phyloP scores from a whole-genome alignment of 2,113 vertebrate species.

The Pampusana beccarii region DNA sequence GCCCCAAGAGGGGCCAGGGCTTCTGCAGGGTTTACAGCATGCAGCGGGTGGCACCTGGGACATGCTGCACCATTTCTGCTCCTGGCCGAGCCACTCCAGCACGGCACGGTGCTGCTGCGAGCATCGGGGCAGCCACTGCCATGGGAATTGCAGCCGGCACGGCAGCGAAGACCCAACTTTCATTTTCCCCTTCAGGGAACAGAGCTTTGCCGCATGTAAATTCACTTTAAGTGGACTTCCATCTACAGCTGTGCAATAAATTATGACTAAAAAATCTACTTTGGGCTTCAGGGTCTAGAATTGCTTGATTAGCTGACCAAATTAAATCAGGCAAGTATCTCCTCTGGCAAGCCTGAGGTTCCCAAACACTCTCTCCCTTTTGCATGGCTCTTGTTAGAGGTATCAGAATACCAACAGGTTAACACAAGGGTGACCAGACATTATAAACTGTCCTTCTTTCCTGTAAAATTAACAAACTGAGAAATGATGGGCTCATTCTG shows the following conservation, averaged over 20 bases:
- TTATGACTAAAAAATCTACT: not conserved
- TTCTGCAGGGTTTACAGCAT: no score
- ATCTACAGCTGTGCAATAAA: not conserved
- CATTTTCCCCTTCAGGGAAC: not conserved
- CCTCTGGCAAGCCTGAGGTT: not conserved
- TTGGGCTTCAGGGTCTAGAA: not conserved
- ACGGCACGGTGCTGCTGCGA: fast-evolving
- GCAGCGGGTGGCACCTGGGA: no score
- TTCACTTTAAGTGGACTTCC: not conserved
- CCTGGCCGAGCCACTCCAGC: not conserved
- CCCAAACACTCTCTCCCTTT: not conserved
- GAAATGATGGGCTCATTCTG: not conserved
- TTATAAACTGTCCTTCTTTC: not conserved
- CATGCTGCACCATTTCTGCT: not conserved
- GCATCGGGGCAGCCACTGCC: not conserved
- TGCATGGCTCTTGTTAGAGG: not conserved
- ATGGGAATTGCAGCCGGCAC: not conserved
- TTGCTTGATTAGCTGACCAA: not conserved
- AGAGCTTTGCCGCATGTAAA: not conserved
- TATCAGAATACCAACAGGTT: not conserved
- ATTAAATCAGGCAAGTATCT: not conserved
- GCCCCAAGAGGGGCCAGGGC: not conserved
- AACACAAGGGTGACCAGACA: not conserved
- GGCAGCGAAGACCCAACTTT: not conserved
- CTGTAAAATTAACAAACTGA: not conserved